Percentiles rank a stretch among this genome's conserved stretches.
Evolutionary conservation across 2,797 vertebrate species (phyloP).

Genomic region (Muraenolepis orangiensis): DNA sequence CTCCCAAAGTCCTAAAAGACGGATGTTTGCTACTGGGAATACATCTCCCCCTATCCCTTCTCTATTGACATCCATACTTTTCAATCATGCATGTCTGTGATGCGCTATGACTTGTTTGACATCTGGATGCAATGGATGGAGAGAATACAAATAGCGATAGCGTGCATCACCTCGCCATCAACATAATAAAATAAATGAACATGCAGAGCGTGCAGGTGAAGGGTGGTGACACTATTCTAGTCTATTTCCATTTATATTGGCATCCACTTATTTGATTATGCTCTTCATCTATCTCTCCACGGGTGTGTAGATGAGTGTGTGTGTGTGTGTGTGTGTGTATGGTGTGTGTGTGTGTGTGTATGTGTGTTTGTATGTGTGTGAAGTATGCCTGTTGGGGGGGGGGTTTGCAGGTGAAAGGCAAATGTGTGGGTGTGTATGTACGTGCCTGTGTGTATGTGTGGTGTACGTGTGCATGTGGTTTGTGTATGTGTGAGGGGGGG

Average conservation of each 20-base stretch:
- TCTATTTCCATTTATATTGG: neutral
- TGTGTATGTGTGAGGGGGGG: too few relatives aligned
- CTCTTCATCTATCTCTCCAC: neutral
- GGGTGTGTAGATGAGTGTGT: too few relatives aligned
- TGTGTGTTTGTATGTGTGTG: too few relatives aligned
- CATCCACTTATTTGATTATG: neutral
- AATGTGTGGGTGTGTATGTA: too few relatives aligned
- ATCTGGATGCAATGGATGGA: neutral
- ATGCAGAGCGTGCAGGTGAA: too few relatives aligned
- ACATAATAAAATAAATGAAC: neutral
- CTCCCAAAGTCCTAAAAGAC: neutral
- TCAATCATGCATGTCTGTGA: neutral
- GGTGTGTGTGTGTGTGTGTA: too few relatives aligned
- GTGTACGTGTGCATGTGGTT: neutral
- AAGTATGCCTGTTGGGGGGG: too few relatives aligned
- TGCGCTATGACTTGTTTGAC: neutral
- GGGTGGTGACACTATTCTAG: neutral
- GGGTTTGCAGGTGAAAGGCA: too few relatives aligned
- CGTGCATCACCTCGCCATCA: neutral
- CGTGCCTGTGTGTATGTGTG: neutral
- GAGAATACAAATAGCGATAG: too few relatives aligned
- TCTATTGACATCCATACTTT: neutral
- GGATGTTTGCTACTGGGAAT: neutral
- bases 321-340: too few relatives aligned
- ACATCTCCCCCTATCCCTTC: neutral